Evolutionary conservation across 2,797 vertebrate genomes (phyloP).

Genomic region (Chrysocyon brachyurus): DNA sequence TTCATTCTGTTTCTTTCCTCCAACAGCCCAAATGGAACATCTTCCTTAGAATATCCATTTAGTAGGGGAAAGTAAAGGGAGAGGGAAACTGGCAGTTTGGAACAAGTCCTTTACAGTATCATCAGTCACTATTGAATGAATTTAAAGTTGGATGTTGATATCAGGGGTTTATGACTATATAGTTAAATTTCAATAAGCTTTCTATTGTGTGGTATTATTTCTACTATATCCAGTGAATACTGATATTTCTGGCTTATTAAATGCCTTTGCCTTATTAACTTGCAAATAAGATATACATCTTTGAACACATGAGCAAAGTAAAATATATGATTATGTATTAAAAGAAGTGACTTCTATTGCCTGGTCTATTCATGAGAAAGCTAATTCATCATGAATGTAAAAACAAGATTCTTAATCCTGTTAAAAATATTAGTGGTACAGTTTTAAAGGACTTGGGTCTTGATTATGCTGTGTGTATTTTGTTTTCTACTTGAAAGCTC

Average conservation of each 20-base stretch:
- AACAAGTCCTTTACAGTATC: background rate
- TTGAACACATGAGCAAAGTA: constrained; percentile 28
- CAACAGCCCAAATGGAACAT: background rate
- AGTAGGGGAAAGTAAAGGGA: background rate
- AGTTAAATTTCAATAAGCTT: constrained; percentile 53
- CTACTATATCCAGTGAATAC: background rate
- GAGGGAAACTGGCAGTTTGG: background rate
- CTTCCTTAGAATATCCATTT: constrained; percentile 38
- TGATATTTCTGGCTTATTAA: constrained; percentile 41
- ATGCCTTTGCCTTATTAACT: background rate
- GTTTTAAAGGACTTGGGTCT: constrained; percentile 51
- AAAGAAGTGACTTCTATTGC: background rate
- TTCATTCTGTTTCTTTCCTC: background rate
- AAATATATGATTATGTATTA: constrained; percentile 37
- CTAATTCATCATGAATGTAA: constrained; percentile 28
- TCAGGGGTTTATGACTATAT: background rate
- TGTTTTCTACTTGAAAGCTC: constrained; percentile 53
- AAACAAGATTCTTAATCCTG: constrained; percentile 41
- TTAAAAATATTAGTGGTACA: constrained; percentile 50
- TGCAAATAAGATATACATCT: background rate
- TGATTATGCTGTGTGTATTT: constrained; percentile 49
- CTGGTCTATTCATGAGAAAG: background rate
- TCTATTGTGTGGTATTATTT: constrained; percentile 4
- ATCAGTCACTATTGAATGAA: constrained; percentile 9
- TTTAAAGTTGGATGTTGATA: constrained; percentile 24